Evolutionary conservation across 2,113 vertebrate genomes (phyloP), one percentile per base, ranked within the genome.

Genomic region (Coreoperca whiteheadi): DNA sequence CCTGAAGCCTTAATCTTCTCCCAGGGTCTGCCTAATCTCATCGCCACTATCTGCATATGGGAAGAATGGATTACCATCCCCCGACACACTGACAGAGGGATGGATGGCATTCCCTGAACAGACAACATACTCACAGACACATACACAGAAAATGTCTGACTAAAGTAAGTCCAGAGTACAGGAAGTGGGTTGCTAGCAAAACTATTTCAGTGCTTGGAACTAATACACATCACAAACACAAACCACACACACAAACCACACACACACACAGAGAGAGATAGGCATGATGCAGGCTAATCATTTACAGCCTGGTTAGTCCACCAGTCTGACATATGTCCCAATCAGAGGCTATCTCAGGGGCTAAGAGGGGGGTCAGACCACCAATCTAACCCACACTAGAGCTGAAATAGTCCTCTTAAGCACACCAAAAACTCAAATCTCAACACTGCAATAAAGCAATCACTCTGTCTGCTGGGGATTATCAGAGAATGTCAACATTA

Each of bases 1-100:
- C 83, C 84, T 74, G 79, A 82, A 81, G 77, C 87, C 74, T 84
- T 93, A 94, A 93, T 94, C 91, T 91, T 88, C 91, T 93, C 79
- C 50, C 86, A 64, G 90, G 90, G 88, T 90, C 89, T 87, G 88
- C 89, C 87, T 94, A 94, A 94, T 94, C 92, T 93, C 85, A 81
- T 80, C 67, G 18, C 81, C 86, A 54, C 89, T 81, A 94, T 93
- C 91, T 91, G 91, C 93, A 93, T 91, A 93, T 85, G 85, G 86
- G 86, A 89, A 87, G 87, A 86, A 92, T 88, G 92, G 93, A 94
- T 94, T 93, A 93, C 91, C 91, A 89, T 88, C 89, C 91, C 85
- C 93, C 83, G 28, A 81, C 59, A 51, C 76, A 77, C 68, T 30
- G 72, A 84, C 30, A 4, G 41, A 74, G 65, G 74, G 75, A 78